These are phyloP conservation scores for Drosophila varians DNA, from an alignment of 1,140 invertebrate genomes.

Conservation along the genomic window DNA sequence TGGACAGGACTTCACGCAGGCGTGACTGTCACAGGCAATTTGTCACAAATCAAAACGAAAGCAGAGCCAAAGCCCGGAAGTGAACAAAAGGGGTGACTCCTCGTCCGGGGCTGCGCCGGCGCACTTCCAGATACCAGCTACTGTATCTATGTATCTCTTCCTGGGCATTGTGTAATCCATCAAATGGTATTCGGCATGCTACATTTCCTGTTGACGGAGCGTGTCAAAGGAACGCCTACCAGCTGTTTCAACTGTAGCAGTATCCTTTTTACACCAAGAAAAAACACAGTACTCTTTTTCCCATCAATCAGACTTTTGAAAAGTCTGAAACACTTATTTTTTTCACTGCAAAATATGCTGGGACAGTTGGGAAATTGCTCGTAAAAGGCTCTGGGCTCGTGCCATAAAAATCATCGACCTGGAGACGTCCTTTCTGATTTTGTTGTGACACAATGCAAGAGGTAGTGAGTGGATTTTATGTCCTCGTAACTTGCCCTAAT, in stretches of 20 bases:
- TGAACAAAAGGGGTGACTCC: conserved; percentile 61
- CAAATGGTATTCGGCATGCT: conserved; percentile 63
- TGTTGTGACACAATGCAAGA: conserved; percentile 54
- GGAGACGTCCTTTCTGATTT: conserved; percentile 23
- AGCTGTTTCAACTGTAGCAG: conserved; percentile 25
- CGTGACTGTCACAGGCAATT: conserved; percentile 67
- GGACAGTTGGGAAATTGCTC: conserved; percentile 42
- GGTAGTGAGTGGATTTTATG: conserved; percentile 33
- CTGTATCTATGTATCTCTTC: conserved; percentile 28
- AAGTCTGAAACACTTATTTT: no score
- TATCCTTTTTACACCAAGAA: conserved; percentile 23
- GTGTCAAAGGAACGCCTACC: conserved; percentile 67
- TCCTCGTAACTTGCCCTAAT: conserved; percentile 53
- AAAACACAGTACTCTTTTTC: no score
- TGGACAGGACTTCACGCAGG: conserved; percentile 25
- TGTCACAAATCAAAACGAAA: conserved; percentile 79
- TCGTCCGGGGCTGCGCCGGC: conserved; percentile 22
- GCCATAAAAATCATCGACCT: conserved; percentile 51
- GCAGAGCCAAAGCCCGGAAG: conserved; percentile 28
- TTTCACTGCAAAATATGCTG: neutral
- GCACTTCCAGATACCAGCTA: conserved; percentile 25
- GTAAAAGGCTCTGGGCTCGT: conserved; percentile 39
- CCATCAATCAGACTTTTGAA: no score
- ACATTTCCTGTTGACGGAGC: conserved; percentile 60
- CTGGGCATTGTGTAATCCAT: conserved; percentile 63